Percentiles rank a stretch among this genome's conserved stretches.
phyloP scores from a whole-genome alignment of 2,888 invertebrate species.

The Drosophila greeni region DNA sequence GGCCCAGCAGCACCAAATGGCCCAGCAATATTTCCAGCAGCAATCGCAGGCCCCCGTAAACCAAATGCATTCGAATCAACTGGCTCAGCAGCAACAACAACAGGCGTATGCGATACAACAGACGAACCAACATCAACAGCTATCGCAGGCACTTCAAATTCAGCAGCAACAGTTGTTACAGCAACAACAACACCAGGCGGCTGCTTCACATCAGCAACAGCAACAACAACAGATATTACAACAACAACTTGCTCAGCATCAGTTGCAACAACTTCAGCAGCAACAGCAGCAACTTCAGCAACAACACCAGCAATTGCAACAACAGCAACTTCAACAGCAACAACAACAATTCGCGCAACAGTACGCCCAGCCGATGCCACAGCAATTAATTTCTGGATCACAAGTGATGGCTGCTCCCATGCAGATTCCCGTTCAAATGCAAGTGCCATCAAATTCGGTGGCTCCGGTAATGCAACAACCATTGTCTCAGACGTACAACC shows the following conservation, averaged over 20 bases:
- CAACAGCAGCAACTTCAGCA: slow-evolving; percentile 51
- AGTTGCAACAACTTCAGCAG: slow-evolving; percentile 50
- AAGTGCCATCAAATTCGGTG: slow-evolving; percentile 49
- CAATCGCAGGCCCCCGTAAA: slow-evolving; percentile 39
- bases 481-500: slow-evolving; percentile 45
- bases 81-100: slow-evolving; percentile 50
- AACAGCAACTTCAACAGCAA: slow-evolving; percentile 62
- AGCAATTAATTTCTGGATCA: slow-evolving; percentile 75
- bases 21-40: slow-evolving; percentile 47
- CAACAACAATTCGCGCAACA: slow-evolving; percentile 80
- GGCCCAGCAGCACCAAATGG: slow-evolving; percentile 49
- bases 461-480: slow-evolving; percentile 55
- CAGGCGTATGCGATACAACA: slow-evolving; percentile 34
- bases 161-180: slow-evolving; percentile 38
- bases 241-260: slow-evolving; percentile 60
- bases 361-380: slow-evolving; percentile 75
- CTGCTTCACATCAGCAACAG: slow-evolving; percentile 36
- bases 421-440: slow-evolving; percentile 62
- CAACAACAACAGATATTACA: slow-evolving; percentile 57
- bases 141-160: slow-evolving; percentile 38
- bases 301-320: slow-evolving; percentile 29
- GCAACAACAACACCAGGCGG: slow-evolving; percentile 41
- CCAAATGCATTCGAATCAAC: slow-evolving; percentile 39
- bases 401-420: slow-evolving; percentile 79
- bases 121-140: slow-evolving; percentile 45